These are phyloP conservation scores for Drosophila suboccidentalis DNA, from an alignment of 2,888 invertebrate genomes.

Conservation along the genomic window DNA sequence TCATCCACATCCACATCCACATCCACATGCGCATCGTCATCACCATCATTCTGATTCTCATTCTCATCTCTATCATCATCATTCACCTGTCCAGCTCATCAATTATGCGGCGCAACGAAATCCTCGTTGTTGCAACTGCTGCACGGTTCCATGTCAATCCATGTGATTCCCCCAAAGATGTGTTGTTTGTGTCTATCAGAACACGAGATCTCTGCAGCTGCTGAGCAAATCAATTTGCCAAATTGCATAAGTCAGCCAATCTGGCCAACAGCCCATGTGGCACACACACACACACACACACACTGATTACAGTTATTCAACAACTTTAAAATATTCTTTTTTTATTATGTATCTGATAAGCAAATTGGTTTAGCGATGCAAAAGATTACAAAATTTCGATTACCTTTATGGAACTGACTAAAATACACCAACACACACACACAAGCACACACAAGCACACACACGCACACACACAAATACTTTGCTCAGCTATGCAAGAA, in stretches of 20 bases:
- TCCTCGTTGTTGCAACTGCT: constrained; percentile 32
- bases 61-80: constrained; percentile 6
- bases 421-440: constrained; percentile 1
- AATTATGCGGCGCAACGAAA: constrained; percentile 54
- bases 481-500: constrained; percentile 24
- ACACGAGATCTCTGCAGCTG: constrained; percentile 10
- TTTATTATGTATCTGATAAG: constrained; percentile 7
- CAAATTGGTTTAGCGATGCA: constrained; percentile 39
- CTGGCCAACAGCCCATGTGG: neutral
- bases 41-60: neutral
- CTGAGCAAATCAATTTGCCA: constrained; percentile 52
- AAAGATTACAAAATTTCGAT: constrained; percentile 54
- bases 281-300: neutral
- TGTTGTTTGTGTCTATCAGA: constrained; percentile 6
- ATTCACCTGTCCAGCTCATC: constrained; percentile 43
- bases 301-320: constrained; percentile 22
- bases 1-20: neutral
- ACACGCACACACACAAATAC: constrained; percentile 4
- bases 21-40: neutral
- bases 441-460: constrained; percentile 3
- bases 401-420: constrained; percentile 44
- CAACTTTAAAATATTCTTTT: constrained; percentile 2
- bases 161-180: neutral
- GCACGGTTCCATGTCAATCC: constrained; percentile 17
- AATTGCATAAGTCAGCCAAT: constrained; percentile 45